A percentile compares a stretch with the other conserved stretches of the same genome.
These are phyloP conservation scores for Orthosia cruda DNA, from an alignment of 2,888 invertebrate genomes.

Conservation along the genomic window DNA sequence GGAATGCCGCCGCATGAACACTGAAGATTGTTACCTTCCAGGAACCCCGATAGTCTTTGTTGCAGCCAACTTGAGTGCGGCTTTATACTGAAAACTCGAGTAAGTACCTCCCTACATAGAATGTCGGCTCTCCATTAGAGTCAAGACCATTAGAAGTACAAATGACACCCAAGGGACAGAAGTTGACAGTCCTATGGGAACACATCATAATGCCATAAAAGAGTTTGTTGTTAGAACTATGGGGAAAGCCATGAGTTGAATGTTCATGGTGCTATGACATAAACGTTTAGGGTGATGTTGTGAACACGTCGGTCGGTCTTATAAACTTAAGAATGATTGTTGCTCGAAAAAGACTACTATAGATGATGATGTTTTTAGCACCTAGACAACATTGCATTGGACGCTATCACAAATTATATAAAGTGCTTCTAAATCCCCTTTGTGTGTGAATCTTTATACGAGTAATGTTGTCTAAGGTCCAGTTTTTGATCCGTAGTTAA, in stretches of 20 bases:
- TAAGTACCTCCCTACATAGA: neutral
- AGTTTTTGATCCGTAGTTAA: no score
- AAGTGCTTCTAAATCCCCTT: no score
- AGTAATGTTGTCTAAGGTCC: no score
- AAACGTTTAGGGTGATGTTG: neutral
- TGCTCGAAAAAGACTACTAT: no score
- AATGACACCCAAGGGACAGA: constrained; percentile 21
- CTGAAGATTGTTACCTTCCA: no score
- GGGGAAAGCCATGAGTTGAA: constrained; percentile 6
- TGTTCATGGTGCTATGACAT: neutral
- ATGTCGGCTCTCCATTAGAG: constrained; percentile 37
- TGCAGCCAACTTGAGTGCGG: no score
- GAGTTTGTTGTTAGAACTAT: constrained; percentile 20
- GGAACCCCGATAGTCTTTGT: no score
- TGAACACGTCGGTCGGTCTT: neutral
- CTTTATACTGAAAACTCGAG: neutral
- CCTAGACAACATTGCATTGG: no score
- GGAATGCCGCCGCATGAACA: no score
- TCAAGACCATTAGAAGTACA: constrained; percentile 36
- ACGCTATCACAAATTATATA: no score
- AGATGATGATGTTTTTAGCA: no score
- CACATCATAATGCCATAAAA: constrained; percentile 38
- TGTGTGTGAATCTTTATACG: no score
- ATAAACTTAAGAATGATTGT: neutral
- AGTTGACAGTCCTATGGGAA: constrained; percentile 27